These are phyloP conservation scores for Luscinia luscinia DNA, from an alignment of 2,797 vertebrate genomes.

Conservation along the genomic window DNA sequence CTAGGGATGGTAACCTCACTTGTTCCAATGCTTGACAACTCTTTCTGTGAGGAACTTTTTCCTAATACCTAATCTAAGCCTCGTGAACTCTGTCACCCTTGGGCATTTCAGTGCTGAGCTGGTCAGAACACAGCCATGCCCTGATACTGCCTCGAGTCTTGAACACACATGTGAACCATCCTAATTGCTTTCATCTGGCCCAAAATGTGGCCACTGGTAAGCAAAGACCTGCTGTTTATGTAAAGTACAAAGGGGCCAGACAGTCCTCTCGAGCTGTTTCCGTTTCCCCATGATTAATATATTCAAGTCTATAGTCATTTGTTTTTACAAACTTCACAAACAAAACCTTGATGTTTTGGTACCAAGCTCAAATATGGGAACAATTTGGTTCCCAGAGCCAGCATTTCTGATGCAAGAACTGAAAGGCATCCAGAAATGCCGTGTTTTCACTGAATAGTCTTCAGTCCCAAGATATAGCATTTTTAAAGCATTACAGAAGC, in stretches of 20 bases:
- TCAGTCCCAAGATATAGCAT: conserved; percentile 55
- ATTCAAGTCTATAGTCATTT: background rate
- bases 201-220: background rate
- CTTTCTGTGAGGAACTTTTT: background rate
- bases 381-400: conserved; percentile 45
- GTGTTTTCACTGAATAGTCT: conserved; percentile 36
- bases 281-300: background rate
- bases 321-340: conserved; percentile 37
- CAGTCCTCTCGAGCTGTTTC: background rate
- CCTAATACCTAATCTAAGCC: background rate
- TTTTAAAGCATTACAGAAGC: conserved; percentile 66
- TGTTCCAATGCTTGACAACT: background rate
- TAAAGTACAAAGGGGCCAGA: background rate
- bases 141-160: background rate
- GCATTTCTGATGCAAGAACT: conserved; percentile 52
- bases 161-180: background rate
- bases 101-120: background rate
- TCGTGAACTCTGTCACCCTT: background rate
- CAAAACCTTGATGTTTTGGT: conserved; percentile 55
- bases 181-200: background rate
- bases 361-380: conserved; percentile 54
- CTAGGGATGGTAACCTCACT: background rate
- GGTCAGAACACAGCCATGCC: fast-evolving
- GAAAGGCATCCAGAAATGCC: conserved; percentile 53
- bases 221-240: background rate